Evolutionary conservation across 1,140 invertebrate species (phyloP), one percentile per base, ranked within the genome.

Genomic region (Probaryconus sp.): DNA sequence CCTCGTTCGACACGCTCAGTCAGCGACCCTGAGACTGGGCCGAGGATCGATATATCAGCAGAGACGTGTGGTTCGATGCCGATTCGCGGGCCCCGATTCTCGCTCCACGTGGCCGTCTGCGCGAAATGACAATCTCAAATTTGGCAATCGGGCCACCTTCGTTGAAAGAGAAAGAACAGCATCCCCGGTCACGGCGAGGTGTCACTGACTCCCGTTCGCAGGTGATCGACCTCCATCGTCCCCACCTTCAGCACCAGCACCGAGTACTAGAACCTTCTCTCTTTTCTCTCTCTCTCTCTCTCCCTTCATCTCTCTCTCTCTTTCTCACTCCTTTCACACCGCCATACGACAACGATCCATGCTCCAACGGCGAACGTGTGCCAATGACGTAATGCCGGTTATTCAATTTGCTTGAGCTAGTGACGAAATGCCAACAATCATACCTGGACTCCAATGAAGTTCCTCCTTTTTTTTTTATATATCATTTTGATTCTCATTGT

Each of bases 131-230:
- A 45, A 42, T 38, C 47, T 73, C 60, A 60, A 69, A 67, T 77
- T 77, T 65, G 63, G 68, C 67, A 68, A 72, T 26, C 63, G 43
- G 64, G 69, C 64, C 64, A 64, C 55, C 33, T 31, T 47, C 60
- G 70, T 48, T 51, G 68, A 72, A 74, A 76, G 53, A 75, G 65
- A 73, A 79, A 80, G 79, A 82, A 74, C 72, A 83, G 63, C 78
- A 82, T 83, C 83, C 81, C 81, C 79, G 76, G 43, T 69, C 63
- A 76, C 72, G 77, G 11, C 47, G 81, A 83, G 84, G 85, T 88
- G 86, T 88, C 86, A 88, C 86, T 88, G 86, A 88, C 86, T 87
- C 82, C 83, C 74, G 84, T 81, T 78, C 85, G 81, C 87, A 87
- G 87, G 87, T 88, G 87, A 88, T 88, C 86, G 87, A 88, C 87